Conservation (phyloP, 2,113 vertebrate genomes). For the Bubo blakistoni region DNA sequence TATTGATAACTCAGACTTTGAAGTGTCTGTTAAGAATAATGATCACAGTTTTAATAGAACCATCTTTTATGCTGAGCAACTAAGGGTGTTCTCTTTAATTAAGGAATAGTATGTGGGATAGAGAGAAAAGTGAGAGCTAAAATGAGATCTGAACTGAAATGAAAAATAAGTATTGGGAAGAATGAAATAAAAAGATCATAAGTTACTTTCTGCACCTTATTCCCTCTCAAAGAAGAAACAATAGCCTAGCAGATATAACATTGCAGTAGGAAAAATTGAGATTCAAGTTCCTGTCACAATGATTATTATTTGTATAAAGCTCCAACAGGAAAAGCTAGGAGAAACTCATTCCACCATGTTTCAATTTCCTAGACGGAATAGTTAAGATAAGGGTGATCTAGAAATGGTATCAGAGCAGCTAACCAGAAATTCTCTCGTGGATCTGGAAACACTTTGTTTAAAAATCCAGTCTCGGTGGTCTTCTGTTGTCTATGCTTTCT, state of each 20-base stretch:
- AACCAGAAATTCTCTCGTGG: not conserved
- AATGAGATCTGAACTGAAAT: not conserved
- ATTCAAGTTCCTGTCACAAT: not conserved
- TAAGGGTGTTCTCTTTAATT: not conserved
- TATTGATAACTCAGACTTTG: not conserved
- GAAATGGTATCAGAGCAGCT: not conserved
- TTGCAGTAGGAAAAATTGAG: not conserved
- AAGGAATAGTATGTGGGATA: not conserved
- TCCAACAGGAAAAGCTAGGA: not conserved
- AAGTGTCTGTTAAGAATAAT: not conserved
- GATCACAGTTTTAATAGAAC: not conserved
- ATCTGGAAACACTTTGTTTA: not conserved
- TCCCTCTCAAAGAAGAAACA: not conserved
- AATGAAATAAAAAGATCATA: not conserved
- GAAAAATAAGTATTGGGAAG: not conserved
- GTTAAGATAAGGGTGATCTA: not conserved
- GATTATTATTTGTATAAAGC: not conserved
- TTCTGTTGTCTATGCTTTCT: not conserved
- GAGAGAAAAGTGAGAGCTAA: not conserved
- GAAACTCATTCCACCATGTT: not conserved
- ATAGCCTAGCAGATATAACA: not conserved
- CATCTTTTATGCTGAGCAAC: not conserved
- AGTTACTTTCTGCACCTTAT: not conserved
- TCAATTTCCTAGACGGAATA: not conserved
- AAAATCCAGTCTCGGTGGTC: not conserved